Conservation (phyloP, 2,113 vertebrate genomes). For the Hippocampus guttulatus region DNA sequence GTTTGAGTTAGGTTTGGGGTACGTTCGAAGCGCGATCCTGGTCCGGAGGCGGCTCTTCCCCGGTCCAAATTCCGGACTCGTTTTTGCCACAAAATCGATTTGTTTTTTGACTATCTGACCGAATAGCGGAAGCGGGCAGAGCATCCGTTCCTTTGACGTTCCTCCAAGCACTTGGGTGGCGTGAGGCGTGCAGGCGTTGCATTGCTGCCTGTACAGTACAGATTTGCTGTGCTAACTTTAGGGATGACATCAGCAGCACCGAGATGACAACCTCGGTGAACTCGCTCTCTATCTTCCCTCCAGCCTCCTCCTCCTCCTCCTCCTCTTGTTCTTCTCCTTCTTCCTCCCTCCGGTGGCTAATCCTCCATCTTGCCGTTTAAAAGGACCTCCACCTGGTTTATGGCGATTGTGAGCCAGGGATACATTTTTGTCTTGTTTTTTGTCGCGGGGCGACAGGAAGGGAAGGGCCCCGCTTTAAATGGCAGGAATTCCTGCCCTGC, state of each 20-base stretch:
- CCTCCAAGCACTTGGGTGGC: background rate
- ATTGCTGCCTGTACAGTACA: conserved; percentile 17
- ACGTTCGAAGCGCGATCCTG: conserved; percentile 10
- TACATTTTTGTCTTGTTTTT: background rate
- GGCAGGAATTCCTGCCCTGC: conserved; percentile 58
- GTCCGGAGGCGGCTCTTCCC: conserved; percentile 3
- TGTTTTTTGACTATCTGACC: too few relatives aligned
- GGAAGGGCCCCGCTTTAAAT: conserved; percentile 57
- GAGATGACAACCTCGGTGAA: conserved; percentile 77
- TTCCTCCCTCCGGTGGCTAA: background rate
- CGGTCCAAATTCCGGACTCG: too few relatives aligned
- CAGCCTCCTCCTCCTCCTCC: background rate
- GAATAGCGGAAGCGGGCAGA: too few relatives aligned
- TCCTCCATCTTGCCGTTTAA: conserved; percentile 4
- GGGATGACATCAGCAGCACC: conserved; percentile 86
- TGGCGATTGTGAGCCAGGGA: background rate
- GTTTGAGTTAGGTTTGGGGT: background rate
- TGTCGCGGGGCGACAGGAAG: conserved; percentile 33
- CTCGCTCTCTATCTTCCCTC: conserved; percentile 17
- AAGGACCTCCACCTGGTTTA: background rate
- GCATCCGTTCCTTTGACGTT: background rate
- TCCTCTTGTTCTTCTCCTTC: background rate
- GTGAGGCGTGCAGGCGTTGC: background rate
- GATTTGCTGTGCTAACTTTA: conserved; percentile 82
- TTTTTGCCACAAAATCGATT: too few relatives aligned